Conservation (phyloP, 2,797 vertebrate species). For the Apodemus agrarius region DNA sequence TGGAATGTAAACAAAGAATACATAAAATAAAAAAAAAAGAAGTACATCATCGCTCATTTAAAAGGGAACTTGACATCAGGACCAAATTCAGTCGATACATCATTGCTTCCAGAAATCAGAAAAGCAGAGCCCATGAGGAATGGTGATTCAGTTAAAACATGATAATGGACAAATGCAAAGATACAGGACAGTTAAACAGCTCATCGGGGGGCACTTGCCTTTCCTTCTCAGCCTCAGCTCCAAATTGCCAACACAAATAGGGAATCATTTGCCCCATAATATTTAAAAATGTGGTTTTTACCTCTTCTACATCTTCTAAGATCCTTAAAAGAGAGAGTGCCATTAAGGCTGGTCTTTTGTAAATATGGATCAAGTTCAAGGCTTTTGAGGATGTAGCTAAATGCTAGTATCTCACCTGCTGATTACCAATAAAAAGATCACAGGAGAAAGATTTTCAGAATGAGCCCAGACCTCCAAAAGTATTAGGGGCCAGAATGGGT, state of each 20-base stretch:
- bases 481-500: not conserved
- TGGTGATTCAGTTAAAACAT: not conserved
- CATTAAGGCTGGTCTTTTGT: not conserved
- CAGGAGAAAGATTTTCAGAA: not conserved
- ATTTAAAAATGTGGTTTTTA: not conserved
- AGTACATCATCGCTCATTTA: rapidly evolving
- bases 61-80: not conserved
- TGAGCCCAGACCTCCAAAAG: rapidly evolving
- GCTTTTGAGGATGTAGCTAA: not conserved
- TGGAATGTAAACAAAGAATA: no score
- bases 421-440: not conserved
- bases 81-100: rapidly evolving
- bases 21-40: no score
- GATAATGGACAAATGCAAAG: no score
- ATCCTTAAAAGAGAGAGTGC: not conserved
- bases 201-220: rapidly evolving
- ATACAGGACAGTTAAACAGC: rapidly evolving
- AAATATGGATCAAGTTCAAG: not conserved
- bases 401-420: not conserved
- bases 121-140: not conserved
- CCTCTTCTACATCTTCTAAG: not conserved
- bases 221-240: not conserved
- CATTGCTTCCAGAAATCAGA: not conserved
- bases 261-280: rapidly evolving
- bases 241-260: not conserved